phyloP scores from a whole-genome alignment of 2,113 vertebrate genomes.

The Holacanthus passer region DNA sequence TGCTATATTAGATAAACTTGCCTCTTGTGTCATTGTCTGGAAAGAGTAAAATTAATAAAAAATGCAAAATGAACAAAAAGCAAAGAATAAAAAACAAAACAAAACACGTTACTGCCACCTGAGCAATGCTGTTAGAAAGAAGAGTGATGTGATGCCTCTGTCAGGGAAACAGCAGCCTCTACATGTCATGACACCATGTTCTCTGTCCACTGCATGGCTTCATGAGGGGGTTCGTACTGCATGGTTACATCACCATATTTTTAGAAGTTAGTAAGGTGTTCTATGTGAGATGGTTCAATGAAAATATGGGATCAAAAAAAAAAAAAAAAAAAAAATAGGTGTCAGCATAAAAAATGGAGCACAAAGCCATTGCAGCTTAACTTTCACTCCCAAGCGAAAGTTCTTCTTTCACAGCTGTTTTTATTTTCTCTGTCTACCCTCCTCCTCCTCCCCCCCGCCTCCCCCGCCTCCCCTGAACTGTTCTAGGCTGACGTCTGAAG shows the following conservation, averaged over 20 bases:
- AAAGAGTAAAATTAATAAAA: slow-evolving; percentile 69
- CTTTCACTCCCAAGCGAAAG: slow-evolving; percentile 60
- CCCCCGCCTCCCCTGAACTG: slow-evolving; percentile 75
- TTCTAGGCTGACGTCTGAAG: slow-evolving; percentile 98
- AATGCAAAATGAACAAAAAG: slow-evolving; percentile 39
- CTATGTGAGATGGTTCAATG: neutral
- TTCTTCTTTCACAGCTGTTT: slow-evolving; percentile 79
- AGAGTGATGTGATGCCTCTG: slow-evolving; percentile 72
- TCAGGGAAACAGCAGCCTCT: slow-evolving; percentile 10
- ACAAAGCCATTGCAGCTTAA: slow-evolving; percentile 39
- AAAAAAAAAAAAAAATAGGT: slow-evolving; percentile 2
- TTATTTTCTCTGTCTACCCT: slow-evolving; percentile 81
- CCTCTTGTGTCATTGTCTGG: slow-evolving; percentile 61
- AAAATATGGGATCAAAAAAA: slow-evolving; percentile 35
- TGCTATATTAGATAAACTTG: slow-evolving; percentile 58
- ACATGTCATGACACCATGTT: slow-evolving; percentile 19
- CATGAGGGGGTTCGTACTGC: slow-evolving; percentile 12
- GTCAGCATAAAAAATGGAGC: neutral
- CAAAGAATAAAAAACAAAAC: slow-evolving; percentile 48
- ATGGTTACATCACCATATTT: slow-evolving; percentile 54
- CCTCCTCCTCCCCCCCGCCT: neutral
- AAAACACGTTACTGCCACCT: slow-evolving; percentile 45
- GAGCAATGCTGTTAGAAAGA: slow-evolving; percentile 68
- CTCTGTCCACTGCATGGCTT: slow-evolving; percentile 56
- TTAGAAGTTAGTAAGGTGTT: neutral